phyloP scores from a whole-genome alignment of 2,888 invertebrate genomes.

The Copidosoma aretas region DNA sequence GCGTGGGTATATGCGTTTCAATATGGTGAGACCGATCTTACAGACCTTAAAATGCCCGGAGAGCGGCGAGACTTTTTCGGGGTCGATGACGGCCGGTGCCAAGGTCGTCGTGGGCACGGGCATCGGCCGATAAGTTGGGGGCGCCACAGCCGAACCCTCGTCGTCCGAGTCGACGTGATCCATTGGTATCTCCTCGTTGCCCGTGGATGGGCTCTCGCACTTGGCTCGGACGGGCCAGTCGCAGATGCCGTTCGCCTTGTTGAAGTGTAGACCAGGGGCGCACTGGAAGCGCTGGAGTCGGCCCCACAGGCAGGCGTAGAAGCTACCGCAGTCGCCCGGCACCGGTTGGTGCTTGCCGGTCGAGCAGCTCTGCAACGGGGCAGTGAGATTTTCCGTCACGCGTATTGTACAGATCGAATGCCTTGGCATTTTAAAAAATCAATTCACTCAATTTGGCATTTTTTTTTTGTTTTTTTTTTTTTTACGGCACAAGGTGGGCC shows the following conservation, averaged over 20 bases:
- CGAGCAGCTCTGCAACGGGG: constrained; percentile 50
- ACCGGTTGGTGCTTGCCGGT: constrained; percentile 53
- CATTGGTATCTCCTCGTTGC: background rate
- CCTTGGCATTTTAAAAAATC: too few species aligned
- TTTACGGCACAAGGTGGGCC: too few species aligned
- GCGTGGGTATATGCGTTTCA: too few species aligned
- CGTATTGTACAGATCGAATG: too few species aligned
- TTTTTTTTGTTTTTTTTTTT: too few species aligned
- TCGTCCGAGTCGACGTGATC: background rate
- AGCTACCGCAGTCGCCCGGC: constrained; percentile 76
- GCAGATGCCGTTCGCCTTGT: constrained; percentile 71
- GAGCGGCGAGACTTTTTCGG: constrained; percentile 63
- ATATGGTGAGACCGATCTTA: too few species aligned
- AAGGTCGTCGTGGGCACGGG: constrained; percentile 48
- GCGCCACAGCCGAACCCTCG: background rate
- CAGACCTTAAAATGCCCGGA: constrained; percentile 77
- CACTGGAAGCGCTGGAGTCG: constrained; percentile 76
- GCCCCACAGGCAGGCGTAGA: constrained; percentile 81
- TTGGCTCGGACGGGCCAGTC: constrained; percentile 76
- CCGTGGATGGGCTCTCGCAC: constrained; percentile 60
- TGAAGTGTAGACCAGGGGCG: constrained; percentile 80
- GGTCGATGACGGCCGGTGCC: constrained; percentile 61
- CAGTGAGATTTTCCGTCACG: too few species aligned
- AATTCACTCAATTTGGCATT: too few species aligned
- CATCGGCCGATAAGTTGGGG: constrained; percentile 32